phyloP scores from a whole-genome alignment of 2,888 invertebrate species.

The Eudemis profundana region DNA sequence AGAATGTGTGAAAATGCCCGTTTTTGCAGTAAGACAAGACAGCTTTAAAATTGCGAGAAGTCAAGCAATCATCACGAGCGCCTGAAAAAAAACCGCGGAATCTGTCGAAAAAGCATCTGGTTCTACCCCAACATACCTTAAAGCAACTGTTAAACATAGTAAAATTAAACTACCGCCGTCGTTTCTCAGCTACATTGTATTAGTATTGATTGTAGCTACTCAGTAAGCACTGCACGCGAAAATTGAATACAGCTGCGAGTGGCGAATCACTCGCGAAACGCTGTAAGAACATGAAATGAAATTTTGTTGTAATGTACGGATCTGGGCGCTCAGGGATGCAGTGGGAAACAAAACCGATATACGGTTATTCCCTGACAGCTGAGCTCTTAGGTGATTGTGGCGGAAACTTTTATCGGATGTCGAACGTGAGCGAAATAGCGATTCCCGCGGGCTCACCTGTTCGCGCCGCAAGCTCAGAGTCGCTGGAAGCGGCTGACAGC shows the following conservation, averaged over 20 bases:
- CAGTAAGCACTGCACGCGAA: slow-evolving; percentile 25
- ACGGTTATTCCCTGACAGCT: slow-evolving; percentile 84
- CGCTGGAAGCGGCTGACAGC: slow-evolving; percentile 54
- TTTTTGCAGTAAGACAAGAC: too few relatives aligned
- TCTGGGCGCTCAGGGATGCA: slow-evolving; percentile 63
- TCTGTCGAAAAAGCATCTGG: too few relatives aligned
- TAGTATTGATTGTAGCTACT: slow-evolving; percentile 29
- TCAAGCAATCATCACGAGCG: too few relatives aligned
- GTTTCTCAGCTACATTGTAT: slow-evolving; percentile 30
- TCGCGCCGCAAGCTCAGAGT: slow-evolving; percentile 57
- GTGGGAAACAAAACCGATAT: slow-evolving; percentile 82
- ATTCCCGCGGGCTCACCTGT: slow-evolving; percentile 80
- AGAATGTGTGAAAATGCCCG: too few relatives aligned
- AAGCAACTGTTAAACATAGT: slow-evolving; percentile 14
- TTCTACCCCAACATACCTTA: too few relatives aligned
- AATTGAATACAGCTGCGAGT: slow-evolving; percentile 39
- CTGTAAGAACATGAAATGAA: slow-evolving; percentile 43
- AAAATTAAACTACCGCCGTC: slow-evolving; percentile 3
- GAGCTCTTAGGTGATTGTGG: slow-evolving; percentile 86
- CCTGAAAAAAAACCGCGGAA: too few relatives aligned
- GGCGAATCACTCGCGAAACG: slow-evolving; percentile 41
- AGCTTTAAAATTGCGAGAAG: too few relatives aligned
- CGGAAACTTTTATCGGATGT: slow-evolving; percentile 85
- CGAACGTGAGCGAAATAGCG: slow-evolving; percentile 84
- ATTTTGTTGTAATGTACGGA: slow-evolving; percentile 47